Conservation (phyloP, 1,140 invertebrate genomes). For the Bombus turneri region DNA sequence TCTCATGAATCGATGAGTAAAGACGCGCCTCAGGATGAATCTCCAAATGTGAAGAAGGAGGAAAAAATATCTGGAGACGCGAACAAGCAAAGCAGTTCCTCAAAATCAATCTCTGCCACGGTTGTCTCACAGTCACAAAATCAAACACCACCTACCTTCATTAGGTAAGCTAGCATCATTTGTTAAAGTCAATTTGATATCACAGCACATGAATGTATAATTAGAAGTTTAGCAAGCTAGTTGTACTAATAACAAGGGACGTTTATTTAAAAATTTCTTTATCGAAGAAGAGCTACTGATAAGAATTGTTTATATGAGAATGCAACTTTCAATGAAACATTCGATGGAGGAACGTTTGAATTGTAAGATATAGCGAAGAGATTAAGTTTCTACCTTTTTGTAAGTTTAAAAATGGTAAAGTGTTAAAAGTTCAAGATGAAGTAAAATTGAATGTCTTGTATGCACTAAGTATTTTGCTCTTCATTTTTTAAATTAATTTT, state of each 20-base stretch:
- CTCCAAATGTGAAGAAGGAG: not conserved
- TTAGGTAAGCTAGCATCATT: slow-evolving; percentile 65
- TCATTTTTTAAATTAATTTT: no score
- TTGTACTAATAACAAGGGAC: no score
- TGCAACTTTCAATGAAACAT: no score
- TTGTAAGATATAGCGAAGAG: no score
- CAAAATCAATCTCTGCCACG: slow-evolving; percentile 67
- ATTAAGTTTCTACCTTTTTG: no score
- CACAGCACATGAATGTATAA: not conserved
- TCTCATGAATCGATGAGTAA: slow-evolving; percentile 10
- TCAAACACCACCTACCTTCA: slow-evolving; percentile 70
- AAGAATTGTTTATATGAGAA: no score
- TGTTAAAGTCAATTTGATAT: not conserved
- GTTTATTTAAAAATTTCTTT: not conserved
- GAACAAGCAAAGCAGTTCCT: slow-evolving; percentile 61
- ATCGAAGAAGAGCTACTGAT: not conserved
- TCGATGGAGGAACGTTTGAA: no score
- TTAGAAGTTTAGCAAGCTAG: not conserved
- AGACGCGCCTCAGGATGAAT: not conserved
- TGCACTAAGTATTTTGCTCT: no score
- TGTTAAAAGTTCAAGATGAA: no score
- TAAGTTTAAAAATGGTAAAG: no score
- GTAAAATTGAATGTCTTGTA: no score
- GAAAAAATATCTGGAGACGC: slow-evolving; percentile 2
- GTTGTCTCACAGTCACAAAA: slow-evolving; percentile 69